Conservation (phyloP, 2,888 invertebrate species). For the Lasioglossum leucozonium region DNA sequence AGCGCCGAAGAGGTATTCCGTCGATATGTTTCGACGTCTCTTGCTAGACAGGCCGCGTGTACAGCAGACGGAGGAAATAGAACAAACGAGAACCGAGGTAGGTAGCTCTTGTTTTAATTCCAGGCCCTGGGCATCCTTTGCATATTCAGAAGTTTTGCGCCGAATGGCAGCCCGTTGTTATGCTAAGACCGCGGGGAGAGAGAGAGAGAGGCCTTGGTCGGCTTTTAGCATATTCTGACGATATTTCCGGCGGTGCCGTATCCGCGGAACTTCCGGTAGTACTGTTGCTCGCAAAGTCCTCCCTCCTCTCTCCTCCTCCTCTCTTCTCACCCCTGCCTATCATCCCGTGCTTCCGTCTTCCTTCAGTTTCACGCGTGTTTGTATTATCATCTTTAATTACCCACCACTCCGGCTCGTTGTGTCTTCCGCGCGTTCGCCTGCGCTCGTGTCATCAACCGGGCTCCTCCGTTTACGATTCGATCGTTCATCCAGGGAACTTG, state of each 20-base stretch:
- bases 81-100: conserved; percentile 42
- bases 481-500: not conserved
- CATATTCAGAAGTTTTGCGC: conserved; percentile 80
- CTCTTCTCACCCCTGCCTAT: not conserved
- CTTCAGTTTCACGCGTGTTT: conserved; percentile 64
- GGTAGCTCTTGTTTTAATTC: conserved; percentile 70
- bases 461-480: not conserved
- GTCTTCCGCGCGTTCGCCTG: not conserved
- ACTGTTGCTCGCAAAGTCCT: conserved; percentile 44
- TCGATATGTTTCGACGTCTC: conserved; percentile 57
- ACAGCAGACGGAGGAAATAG: not conserved
- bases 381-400: conserved; percentile 76
- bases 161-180: conserved; percentile 80
- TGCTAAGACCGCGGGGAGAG: conserved; percentile 80
- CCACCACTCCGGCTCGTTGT: conserved; percentile 68
- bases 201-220: conserved; percentile 69
- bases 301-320: no score
- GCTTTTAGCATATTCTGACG: conserved; percentile 81
- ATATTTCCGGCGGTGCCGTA: conserved; percentile 76
- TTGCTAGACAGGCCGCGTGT: not conserved
- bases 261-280: conserved; percentile 60
- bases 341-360: conserved; percentile 30
- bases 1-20: conserved; percentile 30
- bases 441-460: not conserved
- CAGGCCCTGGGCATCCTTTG: conserved; percentile 63